Evolutionary conservation across 1,140 invertebrate genomes (phyloP).

Genomic region (Achatina immaculata): DNA sequence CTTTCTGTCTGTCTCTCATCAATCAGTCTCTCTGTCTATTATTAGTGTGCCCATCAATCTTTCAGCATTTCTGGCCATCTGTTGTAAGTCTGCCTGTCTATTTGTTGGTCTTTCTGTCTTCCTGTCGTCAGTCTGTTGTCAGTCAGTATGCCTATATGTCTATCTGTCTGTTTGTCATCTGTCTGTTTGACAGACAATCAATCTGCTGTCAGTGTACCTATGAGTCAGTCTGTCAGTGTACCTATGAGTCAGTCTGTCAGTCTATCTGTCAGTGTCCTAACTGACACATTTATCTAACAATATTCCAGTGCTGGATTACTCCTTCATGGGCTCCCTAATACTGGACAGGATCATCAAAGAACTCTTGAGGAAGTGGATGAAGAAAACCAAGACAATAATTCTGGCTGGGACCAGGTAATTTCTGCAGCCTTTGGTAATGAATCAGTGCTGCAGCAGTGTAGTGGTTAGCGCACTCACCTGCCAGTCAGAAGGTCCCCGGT

Average conservation of each 20-base stretch:
- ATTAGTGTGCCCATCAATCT: no score
- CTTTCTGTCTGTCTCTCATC: not conserved
- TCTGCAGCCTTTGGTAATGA: no score
- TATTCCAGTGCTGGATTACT: conserved; percentile 74
- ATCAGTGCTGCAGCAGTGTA: no score
- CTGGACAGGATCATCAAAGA: conserved; percentile 83
- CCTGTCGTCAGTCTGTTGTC: no score
- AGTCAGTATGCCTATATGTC: not conserved
- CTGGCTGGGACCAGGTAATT: conserved; percentile 77
- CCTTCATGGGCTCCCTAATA: conserved; percentile 89
- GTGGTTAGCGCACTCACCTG: no score
- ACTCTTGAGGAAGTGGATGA: conserved; percentile 72
- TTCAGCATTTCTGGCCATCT: no score
- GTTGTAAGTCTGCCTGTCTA: no score
- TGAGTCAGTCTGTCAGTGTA: no score
- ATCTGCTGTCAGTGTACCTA: no score
- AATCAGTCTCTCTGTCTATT: not conserved
- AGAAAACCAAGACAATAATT: conserved; percentile 70
- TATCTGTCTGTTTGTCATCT: not conserved
- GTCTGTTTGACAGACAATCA: not conserved
- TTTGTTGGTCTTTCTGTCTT: no score
- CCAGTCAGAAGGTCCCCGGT: no score
- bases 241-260: not conserved
- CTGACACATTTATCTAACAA: not conserved
- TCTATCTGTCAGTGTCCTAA: not conserved